These are phyloP conservation scores for Drosophila ezoana DNA, from an alignment of 2,888 invertebrate species.

Conservation along the genomic window DNA sequence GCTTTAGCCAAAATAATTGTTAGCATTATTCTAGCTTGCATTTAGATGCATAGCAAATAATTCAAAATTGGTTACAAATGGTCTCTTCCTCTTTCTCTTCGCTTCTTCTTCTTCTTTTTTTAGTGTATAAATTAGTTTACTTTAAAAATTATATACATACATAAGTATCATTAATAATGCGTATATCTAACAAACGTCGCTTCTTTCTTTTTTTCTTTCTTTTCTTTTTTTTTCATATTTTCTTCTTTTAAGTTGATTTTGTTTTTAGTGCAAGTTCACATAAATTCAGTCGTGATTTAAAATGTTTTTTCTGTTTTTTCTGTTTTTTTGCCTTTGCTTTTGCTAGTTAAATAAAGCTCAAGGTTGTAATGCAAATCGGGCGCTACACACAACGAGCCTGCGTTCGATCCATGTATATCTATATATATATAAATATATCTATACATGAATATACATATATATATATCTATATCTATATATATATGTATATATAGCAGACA, in stretches of 20 bases:
- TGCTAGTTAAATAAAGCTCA: conserved; percentile 72
- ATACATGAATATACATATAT: neutral
- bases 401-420: no score
- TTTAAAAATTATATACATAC: conserved; percentile 72
- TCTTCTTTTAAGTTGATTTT: conserved; percentile 9
- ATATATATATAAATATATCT: conserved; percentile 2
- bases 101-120: conserved; percentile 4
- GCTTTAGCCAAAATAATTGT: conserved; percentile 21
- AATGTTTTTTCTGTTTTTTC: conserved; percentile 36
- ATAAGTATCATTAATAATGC: conserved; percentile 43
- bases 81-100: no score
- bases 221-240: conserved; percentile 17
- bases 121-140: conserved; percentile 65
- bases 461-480: conserved; percentile 1
- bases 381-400: conserved; percentile 35
- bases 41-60: conserved; percentile 50
- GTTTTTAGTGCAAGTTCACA: conserved; percentile 72
- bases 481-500: neutral
- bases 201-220: conserved; percentile 19
- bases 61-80: conserved; percentile 74
- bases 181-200: conserved; percentile 37
- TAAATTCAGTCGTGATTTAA: conserved; percentile 78
- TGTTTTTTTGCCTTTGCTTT: conserved; percentile 20
- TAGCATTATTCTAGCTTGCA: conserved; percentile 42
- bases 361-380: conserved; percentile 58